A percentile compares a stretch with the other conserved stretches of the same genome.
Evolutionary conservation across 2,113 vertebrate genomes (phyloP).

Genomic region (Ammodytes marinus): DNA sequence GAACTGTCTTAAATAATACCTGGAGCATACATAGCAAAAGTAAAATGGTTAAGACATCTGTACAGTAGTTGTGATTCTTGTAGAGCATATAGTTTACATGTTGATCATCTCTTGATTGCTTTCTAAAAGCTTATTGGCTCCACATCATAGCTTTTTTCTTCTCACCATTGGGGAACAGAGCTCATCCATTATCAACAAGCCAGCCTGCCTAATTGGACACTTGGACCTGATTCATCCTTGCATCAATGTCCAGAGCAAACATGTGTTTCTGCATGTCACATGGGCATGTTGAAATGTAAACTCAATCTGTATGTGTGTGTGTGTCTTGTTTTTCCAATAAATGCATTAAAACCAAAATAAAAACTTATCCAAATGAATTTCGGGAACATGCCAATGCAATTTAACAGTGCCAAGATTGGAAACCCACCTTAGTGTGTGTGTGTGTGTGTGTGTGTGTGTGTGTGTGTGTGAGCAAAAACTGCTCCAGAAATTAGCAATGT

Average conservation of each 20-base stretch:
- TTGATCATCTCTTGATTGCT: neutral
- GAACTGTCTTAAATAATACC: neutral
- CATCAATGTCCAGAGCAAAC: neutral
- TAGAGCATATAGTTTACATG: neutral
- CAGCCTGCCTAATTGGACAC: slow-evolving; percentile 21
- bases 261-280: neutral
- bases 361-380: neutral
- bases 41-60: neutral
- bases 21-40: neutral
- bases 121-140: slow-evolving; percentile 7
- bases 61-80: neutral
- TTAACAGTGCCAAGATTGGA: neutral
- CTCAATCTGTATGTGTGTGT: neutral
- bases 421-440: neutral
- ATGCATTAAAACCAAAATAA: neutral
- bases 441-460: neutral
- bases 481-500: no score
- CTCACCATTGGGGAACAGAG: neutral
- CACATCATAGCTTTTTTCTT: neutral
- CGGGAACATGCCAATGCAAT: neutral
- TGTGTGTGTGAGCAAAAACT: no score
- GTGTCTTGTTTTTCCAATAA: neutral
- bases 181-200: slow-evolving; percentile 13
- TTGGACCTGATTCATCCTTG: slow-evolving; percentile 9
- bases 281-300: neutral